Percentiles rank a stretch among this genome's conserved stretches.
Evolutionary conservation across 2,888 invertebrate species (phyloP).

Genomic region (Apoderus coryli): DNA sequence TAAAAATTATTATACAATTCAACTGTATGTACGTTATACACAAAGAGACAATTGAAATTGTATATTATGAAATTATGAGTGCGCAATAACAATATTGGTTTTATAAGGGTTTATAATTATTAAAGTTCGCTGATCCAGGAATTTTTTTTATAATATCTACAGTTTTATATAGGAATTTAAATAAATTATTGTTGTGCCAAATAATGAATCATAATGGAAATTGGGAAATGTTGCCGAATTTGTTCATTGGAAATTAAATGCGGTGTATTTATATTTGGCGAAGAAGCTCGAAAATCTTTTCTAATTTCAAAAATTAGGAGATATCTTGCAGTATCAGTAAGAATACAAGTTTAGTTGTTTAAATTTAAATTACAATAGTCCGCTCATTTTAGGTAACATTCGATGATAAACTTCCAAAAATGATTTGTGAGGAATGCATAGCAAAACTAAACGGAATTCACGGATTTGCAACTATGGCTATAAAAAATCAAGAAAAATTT

Average conservation of each 20-base stretch:
- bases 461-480: slow-evolving; percentile 50
- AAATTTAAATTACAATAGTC: too few relatives aligned
- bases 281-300: slow-evolving; percentile 48
- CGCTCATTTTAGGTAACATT: slow-evolving; percentile 44
- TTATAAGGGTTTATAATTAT: too few relatives aligned
- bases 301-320: slow-evolving; percentile 51
- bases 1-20: too few relatives aligned
- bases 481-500: slow-evolving; percentile 46
- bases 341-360: slow-evolving; percentile 10
- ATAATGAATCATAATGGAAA: slow-evolving; percentile 29
- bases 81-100: too few relatives aligned
- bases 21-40: too few relatives aligned
- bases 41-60: too few relatives aligned
- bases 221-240: slow-evolving; percentile 40
- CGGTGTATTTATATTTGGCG: slow-evolving; percentile 48
- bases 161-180: too few relatives aligned
- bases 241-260: slow-evolving; percentile 46
- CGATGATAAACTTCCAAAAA: slow-evolving; percentile 53
- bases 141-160: too few relatives aligned
- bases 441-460: slow-evolving; percentile 50
- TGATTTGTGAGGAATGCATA: slow-evolving; percentile 50
- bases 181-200: too few relatives aligned
- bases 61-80: too few relatives aligned
- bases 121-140: too few relatives aligned
- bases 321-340: slow-evolving; percentile 53